Conservation (phyloP, 1,140 invertebrate species). For the Anastrepha ludens region DNA sequence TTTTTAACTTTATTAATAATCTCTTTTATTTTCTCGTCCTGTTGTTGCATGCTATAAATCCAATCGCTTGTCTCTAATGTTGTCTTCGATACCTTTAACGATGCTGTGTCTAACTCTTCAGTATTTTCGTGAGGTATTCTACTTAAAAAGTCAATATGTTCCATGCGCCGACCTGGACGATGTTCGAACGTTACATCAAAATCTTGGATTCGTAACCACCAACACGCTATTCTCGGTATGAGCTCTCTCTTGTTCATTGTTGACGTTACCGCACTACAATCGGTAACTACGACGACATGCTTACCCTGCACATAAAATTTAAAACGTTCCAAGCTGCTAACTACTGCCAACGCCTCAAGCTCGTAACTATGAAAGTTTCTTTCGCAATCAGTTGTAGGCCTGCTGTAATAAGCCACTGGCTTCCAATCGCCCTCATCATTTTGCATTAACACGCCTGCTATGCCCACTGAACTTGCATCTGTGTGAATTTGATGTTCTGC, state of each 20-base stretch:
- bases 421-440: constrained; percentile 55
- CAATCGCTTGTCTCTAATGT: background rate
- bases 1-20: background rate
- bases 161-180: background rate
- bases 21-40: background rate
- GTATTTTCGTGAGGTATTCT: background rate
- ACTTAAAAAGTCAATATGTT: background rate
- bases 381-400: constrained; percentile 60
- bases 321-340: background rate
- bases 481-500: constrained; percentile 67
- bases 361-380: constrained; percentile 68
- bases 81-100: background rate
- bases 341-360: constrained; percentile 57
- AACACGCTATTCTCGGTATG: constrained; percentile 4
- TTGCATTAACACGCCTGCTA: constrained; percentile 66
- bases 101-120: background rate
- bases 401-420: constrained; percentile 58
- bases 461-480: constrained; percentile 61
- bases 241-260: constrained; percentile 61
- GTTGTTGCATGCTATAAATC: background rate
- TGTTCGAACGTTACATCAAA: background rate
- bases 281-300: constrained; percentile 72
- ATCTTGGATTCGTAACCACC: background rate
- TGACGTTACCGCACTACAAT: constrained; percentile 68
- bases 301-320: constrained; percentile 64